Evolutionary conservation across 2,888 invertebrate species (phyloP).

Genomic region (Hoplodrina ambigua): DNA sequence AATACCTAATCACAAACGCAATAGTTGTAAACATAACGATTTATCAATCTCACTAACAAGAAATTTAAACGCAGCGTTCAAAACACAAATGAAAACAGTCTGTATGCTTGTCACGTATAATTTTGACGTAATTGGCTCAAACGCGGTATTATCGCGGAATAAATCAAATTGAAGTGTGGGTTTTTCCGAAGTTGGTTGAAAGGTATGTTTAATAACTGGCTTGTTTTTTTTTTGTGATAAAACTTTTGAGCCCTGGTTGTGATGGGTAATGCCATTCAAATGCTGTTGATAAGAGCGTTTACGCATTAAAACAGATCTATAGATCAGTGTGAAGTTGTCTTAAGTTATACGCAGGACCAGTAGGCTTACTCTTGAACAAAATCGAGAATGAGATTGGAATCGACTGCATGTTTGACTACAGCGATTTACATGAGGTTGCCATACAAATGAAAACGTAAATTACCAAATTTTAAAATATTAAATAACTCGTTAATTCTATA

Average conservation of each 20-base stretch:
- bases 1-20: background rate
- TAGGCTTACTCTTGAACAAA: too few species aligned
- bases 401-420: too few species aligned
- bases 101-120: slow-evolving; percentile 9
- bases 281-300: background rate
- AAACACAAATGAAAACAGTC: slow-evolving; percentile 28
- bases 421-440: too few species aligned
- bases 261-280: background rate
- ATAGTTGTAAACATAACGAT: background rate
- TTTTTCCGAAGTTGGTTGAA: slow-evolving; percentile 25
- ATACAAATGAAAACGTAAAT: too few species aligned
- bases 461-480: too few species aligned
- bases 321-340: too few species aligned
- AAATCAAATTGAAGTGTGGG: slow-evolving; percentile 27
- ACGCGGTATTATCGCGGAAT: slow-evolving; percentile 8
- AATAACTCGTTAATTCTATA: too few species aligned
- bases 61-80: slow-evolving; percentile 17
- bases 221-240: background rate
- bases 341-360: too few species aligned
- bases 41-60: background rate
- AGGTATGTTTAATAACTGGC: slow-evolving; percentile 6
- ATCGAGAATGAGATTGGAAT: too few species aligned
- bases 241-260: background rate
- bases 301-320: too few species aligned
- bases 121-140: slow-evolving; percentile 18